These are phyloP conservation scores for Stylophora pistillata DNA, from an alignment of 64 coral and sea anemone species.

Conservation along the genomic window DNA sequence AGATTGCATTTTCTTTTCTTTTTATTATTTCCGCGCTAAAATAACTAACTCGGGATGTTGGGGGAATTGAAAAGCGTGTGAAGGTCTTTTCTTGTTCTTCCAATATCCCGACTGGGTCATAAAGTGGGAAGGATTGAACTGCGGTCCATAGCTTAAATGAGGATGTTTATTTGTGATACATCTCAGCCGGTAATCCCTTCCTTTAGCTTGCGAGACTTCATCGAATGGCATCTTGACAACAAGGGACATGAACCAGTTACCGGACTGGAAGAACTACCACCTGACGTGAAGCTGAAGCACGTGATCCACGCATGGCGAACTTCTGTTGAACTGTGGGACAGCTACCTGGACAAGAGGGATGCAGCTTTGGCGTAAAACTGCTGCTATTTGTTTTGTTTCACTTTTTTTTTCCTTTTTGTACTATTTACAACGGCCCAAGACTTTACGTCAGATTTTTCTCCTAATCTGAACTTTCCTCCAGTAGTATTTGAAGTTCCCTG, in stretches of 20 bases:
- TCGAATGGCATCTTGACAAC: constrained; percentile 48
- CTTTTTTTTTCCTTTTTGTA: neutral
- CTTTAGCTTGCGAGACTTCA: constrained; percentile 32
- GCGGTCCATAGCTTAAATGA: no score
- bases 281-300: constrained; percentile 38
- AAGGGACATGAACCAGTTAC: constrained; percentile 25
- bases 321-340: constrained; percentile 30
- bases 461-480: neutral
- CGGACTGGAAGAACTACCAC: constrained; percentile 6
- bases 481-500: neutral
- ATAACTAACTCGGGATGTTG: no score
- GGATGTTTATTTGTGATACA: no score
- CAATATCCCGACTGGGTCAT: no score
- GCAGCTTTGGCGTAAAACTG: constrained; percentile 1
- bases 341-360: constrained; percentile 18
- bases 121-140: no score
- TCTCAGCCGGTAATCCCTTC: neutral
- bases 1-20: no score
- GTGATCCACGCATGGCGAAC: constrained; percentile 49
- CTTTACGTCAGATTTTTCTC: neutral
- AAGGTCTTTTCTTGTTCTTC: no score
- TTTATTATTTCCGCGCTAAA: no score
- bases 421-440: neutral
- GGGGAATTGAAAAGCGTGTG: no score
- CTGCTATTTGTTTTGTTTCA: neutral